These are phyloP conservation scores for Gracilinanus agilis DNA, from an alignment of 2,113 vertebrate species.

Conservation along the genomic window DNA sequence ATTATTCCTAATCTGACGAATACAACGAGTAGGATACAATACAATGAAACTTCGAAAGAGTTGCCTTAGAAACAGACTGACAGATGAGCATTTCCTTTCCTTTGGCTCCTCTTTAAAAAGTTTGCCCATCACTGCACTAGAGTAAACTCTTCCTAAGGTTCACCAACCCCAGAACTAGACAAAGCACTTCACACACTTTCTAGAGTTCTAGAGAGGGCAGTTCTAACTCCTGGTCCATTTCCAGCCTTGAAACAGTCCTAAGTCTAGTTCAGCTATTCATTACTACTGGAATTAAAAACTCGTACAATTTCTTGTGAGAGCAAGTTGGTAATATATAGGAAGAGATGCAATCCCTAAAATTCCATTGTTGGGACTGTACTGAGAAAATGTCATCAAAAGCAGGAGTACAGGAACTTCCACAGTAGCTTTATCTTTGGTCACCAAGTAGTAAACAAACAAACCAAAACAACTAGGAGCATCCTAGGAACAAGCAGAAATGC, in stretches of 20 bases:
- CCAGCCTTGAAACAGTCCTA: not conserved
- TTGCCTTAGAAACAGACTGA: no score
- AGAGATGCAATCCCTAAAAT: not conserved
- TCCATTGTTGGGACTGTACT: not conserved
- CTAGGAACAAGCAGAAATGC: no score
- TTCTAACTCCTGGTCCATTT: not conserved
- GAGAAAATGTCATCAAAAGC: not conserved
- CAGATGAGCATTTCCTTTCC: no score
- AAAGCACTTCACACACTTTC: not conserved
- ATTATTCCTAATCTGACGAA: no score
- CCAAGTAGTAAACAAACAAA: no score
- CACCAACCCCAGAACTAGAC: not conserved
- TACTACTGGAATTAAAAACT: not conserved
- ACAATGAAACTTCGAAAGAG: no score
- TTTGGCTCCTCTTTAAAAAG: no score
- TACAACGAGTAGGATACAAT: no score
- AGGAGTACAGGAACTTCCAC: not conserved
- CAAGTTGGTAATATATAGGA: not conserved
- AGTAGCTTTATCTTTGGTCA: not conserved
- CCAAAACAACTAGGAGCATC: no score
- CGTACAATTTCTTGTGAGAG: not conserved
- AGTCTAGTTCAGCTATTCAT: not conserved
- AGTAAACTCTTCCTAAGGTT: not conserved
- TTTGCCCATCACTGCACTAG: no score
- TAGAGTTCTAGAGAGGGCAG: not conserved